Conservation (phyloP, 1,140 invertebrate genomes). For the Archegozetes longisetosus region DNA sequence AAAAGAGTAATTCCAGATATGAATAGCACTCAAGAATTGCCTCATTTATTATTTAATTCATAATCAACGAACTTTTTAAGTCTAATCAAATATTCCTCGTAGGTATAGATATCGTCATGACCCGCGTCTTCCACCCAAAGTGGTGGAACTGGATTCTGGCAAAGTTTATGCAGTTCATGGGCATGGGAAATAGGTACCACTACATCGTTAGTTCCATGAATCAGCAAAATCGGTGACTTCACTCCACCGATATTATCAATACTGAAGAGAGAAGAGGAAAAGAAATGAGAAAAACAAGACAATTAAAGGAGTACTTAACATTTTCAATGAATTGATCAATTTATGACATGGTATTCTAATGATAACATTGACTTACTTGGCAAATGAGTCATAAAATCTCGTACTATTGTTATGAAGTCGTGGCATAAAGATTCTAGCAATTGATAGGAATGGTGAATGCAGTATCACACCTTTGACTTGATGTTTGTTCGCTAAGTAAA, state of each 20-base stretch:
- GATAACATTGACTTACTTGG: conserved; percentile 1
- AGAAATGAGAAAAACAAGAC: neutral
- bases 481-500: conserved; percentile 35
- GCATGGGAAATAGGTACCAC: conserved; percentile 98
- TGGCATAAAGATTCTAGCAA: conserved; percentile 1
- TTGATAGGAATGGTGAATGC: conserved; percentile 33
- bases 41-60: neutral
- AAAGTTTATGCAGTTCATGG: conserved; percentile 76
- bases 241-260: conserved; percentile 97
- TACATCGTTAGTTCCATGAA: conserved; percentile 98
- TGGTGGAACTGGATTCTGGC: conserved; percentile 88
- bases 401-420: neutral
- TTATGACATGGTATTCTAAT: neutral
- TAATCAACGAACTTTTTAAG: conserved; percentile 79
- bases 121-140: conserved; percentile 94
- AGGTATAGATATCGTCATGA: conserved; percentile 97
- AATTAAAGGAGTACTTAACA: no score
- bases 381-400: conserved; percentile 3
- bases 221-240: conserved; percentile 90
- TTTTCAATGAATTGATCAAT: no score
- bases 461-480: conserved; percentile 37
- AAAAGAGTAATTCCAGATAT: no score
- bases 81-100: conserved; percentile 89
- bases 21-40: no score
- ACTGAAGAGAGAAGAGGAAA: conserved; percentile 55